Conservation (phyloP, 2,888 invertebrate species). For the Zele albiditarsus region DNA sequence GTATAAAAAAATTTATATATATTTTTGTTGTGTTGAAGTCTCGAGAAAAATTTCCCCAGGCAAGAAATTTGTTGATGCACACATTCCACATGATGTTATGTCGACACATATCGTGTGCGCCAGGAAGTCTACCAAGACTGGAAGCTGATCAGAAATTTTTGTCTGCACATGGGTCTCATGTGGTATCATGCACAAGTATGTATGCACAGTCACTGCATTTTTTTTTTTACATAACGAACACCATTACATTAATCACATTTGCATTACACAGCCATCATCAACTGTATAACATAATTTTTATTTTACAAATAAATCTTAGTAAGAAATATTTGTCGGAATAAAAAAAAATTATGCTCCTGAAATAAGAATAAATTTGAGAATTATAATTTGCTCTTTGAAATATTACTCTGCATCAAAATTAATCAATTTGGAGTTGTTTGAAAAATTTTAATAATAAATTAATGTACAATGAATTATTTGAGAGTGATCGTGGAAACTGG, state of each 20-base stretch:
- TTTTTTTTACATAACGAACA: constrained; percentile 67
- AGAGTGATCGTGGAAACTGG: neutral
- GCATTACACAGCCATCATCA: constrained; percentile 43
- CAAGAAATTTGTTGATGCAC: constrained; percentile 4
- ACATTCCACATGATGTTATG: constrained; percentile 14
- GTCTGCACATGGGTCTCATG: constrained; percentile 67
- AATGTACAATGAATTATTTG: neutral
- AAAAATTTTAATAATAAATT: neutral
- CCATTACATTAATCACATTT: constrained; percentile 59
- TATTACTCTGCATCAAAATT: neutral
- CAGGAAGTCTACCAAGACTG: constrained; percentile 8
- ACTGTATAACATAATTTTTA: no score
- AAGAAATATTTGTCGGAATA: no score
- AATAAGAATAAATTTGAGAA: no score
- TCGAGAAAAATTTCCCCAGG: constrained; percentile 1
- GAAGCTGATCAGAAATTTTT: neutral
- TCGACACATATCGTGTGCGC: constrained; percentile 4
- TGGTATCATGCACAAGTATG: constrained; percentile 62
- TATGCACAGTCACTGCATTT: constrained; percentile 53
- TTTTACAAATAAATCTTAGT: no score
- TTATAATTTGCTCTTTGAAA: neutral
- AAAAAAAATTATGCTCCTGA: no score
- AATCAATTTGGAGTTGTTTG: neutral
- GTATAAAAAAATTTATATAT: neutral
- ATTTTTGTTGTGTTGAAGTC: constrained; percentile 4